These are phyloP conservation scores for Phodopus roborovskii DNA, from an alignment of 2,113 vertebrate genomes.

Conservation along the genomic window DNA sequence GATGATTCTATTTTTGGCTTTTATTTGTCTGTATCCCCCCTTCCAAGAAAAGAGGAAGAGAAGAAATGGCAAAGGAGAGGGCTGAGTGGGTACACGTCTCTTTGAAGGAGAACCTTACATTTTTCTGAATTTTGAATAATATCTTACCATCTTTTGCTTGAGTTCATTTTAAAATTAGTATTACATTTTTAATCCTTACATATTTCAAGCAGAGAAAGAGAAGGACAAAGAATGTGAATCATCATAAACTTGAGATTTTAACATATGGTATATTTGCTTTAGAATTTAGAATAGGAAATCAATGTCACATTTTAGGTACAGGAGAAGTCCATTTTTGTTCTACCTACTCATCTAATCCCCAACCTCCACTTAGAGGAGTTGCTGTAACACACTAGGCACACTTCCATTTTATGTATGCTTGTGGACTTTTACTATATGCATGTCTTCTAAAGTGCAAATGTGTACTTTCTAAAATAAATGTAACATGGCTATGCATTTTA, in stretches of 20 bases:
- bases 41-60: not conserved
- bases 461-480: not conserved
- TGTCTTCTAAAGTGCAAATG: not conserved
- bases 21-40: not conserved
- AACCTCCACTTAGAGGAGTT: not conserved
- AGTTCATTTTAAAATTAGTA: not conserved
- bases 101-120: not conserved
- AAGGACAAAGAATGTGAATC: not conserved
- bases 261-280: not conserved
- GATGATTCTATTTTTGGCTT: not conserved
- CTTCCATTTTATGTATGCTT: not conserved
- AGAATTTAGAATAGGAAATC: not conserved
- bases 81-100: not conserved
- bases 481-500: not conserved
- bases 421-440: not conserved
- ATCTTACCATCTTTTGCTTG: not conserved
- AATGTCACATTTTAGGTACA: not conserved
- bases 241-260: not conserved
- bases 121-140: not conserved
- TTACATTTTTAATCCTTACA: not conserved
- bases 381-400: not conserved
- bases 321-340: not conserved
- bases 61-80: not conserved
- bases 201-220: constrained; percentile 10
- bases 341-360: not conserved